These are phyloP conservation scores for Pecten maximus DNA, from an alignment of 2,888 invertebrate species.

Conservation along the genomic window DNA sequence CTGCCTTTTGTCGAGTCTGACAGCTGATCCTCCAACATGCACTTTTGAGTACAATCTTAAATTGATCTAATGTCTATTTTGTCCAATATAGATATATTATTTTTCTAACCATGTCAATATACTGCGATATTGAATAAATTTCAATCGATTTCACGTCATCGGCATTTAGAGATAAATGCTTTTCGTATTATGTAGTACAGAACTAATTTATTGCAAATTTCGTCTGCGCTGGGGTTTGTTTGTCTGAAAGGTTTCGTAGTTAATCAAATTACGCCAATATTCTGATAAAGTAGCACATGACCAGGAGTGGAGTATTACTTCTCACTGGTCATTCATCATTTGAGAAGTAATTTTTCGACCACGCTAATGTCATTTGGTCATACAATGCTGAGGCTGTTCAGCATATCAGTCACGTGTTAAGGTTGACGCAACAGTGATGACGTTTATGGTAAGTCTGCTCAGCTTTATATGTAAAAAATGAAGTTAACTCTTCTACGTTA, in stretches of 20 bases:
- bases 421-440: background rate
- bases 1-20: background rate
- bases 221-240: conserved; percentile 26
- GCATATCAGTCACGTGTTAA: background rate
- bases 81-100: background rate
- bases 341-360: conserved; percentile 28
- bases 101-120: background rate
- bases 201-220: conserved; percentile 30
- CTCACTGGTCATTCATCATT: background rate
- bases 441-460: background rate
- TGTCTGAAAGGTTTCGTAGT: conserved; percentile 10
- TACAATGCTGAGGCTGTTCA: background rate
- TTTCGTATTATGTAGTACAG: background rate
- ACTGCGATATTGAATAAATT: background rate
- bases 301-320: background rate
- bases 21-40: background rate
- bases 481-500: background rate
- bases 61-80: background rate
- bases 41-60: background rate
- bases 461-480: background rate
- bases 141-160: background rate
- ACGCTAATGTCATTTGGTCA: background rate
- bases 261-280: conserved; percentile 19
- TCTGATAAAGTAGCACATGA: conserved; percentile 4
- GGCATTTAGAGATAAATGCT: background rate